Evolutionary conservation across 1,140 invertebrate species (phyloP).

Genomic region (Cyphomyrmex costatus): DNA sequence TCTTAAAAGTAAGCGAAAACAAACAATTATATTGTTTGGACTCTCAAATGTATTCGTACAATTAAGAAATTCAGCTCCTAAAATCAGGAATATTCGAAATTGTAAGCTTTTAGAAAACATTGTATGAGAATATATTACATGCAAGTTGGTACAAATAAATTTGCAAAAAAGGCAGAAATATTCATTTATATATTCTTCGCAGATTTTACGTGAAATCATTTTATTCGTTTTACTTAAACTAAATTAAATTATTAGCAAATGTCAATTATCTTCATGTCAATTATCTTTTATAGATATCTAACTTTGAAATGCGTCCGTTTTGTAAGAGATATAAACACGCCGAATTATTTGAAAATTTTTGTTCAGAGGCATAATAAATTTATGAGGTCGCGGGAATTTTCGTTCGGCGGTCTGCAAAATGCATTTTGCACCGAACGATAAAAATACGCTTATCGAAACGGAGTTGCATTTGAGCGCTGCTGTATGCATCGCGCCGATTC

Average conservation of each 20-base stretch:
- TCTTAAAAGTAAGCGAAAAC: no score
- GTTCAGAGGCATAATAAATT: constrained; percentile 40
- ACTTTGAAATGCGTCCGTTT: not conserved
- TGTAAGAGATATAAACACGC: not conserved
- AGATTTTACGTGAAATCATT: not conserved
- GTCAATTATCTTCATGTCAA: constrained; percentile 34
- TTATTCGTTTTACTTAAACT: not conserved
- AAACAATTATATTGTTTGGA: no score
- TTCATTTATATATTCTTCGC: not conserved
- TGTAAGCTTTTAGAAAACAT: not conserved
- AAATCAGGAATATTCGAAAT: no score
- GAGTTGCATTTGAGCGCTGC: constrained; percentile 32
- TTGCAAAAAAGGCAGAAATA: not conserved
- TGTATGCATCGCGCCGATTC: constrained; percentile 50
- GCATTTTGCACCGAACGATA: constrained; percentile 44
- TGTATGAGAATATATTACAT: not conserved
- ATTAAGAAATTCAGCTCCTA: no score
- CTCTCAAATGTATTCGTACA: no score
- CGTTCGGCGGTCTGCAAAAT: constrained; percentile 48
- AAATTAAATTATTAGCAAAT: constrained; percentile 1
- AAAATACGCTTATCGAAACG: constrained; percentile 60
- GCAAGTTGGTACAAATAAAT: not conserved
- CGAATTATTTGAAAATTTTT: constrained; percentile 41
- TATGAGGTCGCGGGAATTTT: constrained; percentile 34
- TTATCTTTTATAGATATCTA: constrained; percentile 32